Conservation (phyloP, 1,140 invertebrate genomes). For the Scaptodrosophila lebanonensis region DNA sequence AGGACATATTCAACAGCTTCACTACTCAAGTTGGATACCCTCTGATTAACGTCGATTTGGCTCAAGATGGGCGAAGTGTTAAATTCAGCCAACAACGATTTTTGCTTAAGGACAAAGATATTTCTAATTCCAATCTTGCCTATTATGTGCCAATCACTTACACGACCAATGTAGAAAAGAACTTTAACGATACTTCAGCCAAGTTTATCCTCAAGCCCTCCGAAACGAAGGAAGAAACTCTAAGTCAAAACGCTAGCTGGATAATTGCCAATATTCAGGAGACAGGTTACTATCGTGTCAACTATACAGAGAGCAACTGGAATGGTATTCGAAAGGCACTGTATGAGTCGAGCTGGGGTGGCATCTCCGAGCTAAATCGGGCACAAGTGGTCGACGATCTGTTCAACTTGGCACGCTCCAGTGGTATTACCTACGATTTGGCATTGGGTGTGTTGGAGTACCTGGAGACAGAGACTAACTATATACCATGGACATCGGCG, state of each 20-base stretch:
- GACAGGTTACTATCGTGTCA: constrained; percentile 88
- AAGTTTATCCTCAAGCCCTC: constrained; percentile 70
- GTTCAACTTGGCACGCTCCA: constrained; percentile 80
- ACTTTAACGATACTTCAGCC: constrained; percentile 79
- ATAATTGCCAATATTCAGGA: constrained; percentile 84
- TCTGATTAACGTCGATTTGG: constrained; percentile 79
- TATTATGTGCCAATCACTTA: constrained; percentile 83
- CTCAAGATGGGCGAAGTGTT: constrained; percentile 11
- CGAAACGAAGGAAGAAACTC: not conserved
- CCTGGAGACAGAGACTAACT: constrained; percentile 81
- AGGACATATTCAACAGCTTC: constrained; percentile 83
- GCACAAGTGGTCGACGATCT: constrained; percentile 90
- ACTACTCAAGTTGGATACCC: constrained; percentile 87
- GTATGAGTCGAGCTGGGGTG: constrained; percentile 77
- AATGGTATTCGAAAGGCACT: constrained; percentile 79
- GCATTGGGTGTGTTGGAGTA: constrained; percentile 81
- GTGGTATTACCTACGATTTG: constrained; percentile 75
- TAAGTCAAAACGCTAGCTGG: constrained; percentile 77
- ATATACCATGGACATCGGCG: constrained; percentile 83
- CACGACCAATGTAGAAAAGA: constrained; percentile 76
- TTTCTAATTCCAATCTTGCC: constrained; percentile 25
- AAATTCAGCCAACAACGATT: constrained; percentile 79
- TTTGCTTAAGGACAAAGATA: constrained; percentile 76
- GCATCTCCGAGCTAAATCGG: constrained; percentile 84
- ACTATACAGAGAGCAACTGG: constrained; percentile 86